phyloP scores from a whole-genome alignment of 2,113 vertebrate genomes.

The Psilopsiagon aymara region DNA sequence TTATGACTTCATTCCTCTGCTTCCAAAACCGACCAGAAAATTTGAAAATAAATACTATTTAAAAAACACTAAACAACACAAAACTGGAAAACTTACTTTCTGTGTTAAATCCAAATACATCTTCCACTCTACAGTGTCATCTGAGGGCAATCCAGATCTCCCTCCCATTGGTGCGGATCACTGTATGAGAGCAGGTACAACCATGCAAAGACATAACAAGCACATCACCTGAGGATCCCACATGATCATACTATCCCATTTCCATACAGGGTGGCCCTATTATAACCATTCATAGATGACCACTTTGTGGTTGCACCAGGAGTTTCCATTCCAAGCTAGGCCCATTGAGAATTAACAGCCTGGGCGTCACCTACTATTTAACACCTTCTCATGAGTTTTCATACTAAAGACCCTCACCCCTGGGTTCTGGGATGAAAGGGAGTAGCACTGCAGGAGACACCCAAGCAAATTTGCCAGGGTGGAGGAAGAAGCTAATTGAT shows the following conservation, averaged over 20 bases:
- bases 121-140: neutral
- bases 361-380: neutral
- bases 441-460: neutral
- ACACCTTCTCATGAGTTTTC: neutral
- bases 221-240: neutral
- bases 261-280: neutral
- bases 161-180: accelerated
- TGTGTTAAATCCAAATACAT: neutral
- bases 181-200: neutral
- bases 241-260: neutral
- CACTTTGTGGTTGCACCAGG: neutral
- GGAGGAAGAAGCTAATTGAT: neutral
- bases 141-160: neutral
- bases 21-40: neutral
- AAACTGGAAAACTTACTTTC: neutral
- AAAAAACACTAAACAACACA: no score
- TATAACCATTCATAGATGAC: neutral
- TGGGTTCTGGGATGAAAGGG: neutral
- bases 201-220: neutral
- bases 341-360: neutral
- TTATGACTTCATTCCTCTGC: neutral
- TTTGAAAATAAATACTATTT: neutral
- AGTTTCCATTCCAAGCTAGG: neutral
- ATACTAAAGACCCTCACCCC: neutral
- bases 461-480: neutral